A percentile compares a stretch with the other conserved stretches of the same genome.
phyloP scores from a whole-genome alignment of 2,888 invertebrate species.

The Cephus pulcher region DNA sequence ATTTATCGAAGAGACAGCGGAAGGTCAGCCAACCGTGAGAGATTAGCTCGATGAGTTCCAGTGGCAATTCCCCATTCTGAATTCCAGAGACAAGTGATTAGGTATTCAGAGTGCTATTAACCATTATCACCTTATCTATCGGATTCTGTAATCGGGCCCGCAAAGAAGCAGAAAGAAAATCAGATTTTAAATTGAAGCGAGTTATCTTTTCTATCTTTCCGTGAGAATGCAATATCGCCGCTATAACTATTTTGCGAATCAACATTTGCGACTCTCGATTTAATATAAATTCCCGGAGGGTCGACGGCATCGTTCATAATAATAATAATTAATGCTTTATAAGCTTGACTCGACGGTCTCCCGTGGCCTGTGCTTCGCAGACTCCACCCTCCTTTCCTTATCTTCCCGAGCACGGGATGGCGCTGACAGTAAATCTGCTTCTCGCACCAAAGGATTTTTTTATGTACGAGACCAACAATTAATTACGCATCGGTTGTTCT shows the following conservation, averaged over 20 bases:
- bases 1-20: no score
- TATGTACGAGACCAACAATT: no score
- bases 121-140: no score
- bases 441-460: no score
- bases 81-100: slow-evolving; percentile 27
- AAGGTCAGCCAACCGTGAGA: slow-evolving; percentile 12
- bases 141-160: no score
- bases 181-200: not conserved
- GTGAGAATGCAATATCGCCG: not conserved
- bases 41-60: slow-evolving; percentile 35
- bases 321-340: slow-evolving; percentile 28
- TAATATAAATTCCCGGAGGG: slow-evolving; percentile 25
- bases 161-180: not conserved
- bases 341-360: not conserved
- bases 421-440: no score
- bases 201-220: not conserved
- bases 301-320: slow-evolving; percentile 26
- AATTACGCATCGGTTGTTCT: no score
- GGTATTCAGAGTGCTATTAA: slow-evolving; percentile 20
- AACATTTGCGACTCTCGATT: not conserved
- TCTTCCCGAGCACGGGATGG: no score
- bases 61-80: not conserved
- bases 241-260: no score
- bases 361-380: not conserved
- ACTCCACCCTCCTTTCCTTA: no score